Base-by-base conservation (phyloP, 2,888 invertebrate species). In the Cetonia aurata region DNA sequence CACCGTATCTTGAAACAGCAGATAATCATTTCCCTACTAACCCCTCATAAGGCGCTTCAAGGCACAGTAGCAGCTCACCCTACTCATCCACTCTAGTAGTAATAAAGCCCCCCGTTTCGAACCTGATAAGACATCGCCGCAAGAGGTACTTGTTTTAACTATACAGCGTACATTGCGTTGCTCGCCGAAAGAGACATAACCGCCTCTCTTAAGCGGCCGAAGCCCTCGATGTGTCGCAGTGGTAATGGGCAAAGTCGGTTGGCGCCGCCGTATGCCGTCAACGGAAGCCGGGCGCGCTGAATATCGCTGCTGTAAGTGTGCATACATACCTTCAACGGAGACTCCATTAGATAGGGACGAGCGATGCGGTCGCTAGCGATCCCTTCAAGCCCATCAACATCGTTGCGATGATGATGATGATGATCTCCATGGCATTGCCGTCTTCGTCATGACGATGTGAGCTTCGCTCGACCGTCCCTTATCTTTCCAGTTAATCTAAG, bases 51-150 rank as follows among this genome's bases (percentile, higher is more conserved):
- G 37, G 10, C 10, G 10, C 37, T 4, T 37, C 10, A 8, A 37
- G 37, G 9, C 8, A 8, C 37, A 37, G 37, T 37, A 37, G 37
- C 37, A 37, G 37, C 10, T 37, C 48, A 17, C 17, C 48, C 48
- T 15, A 48, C 17, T 13, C 17, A 17, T 48, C 13, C 48, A 17
- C 48, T 48, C 13, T 6, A 6, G n/a, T 9, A 4, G 48, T 17
- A 48, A 48, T 48, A 48, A 48, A 17, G 13, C 48, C 48, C n/a
- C 6, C 48, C 48, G 13, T 48, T n/a, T n/a, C 12, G 6, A 48
- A 17, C 48, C 37, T 10, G 48, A 48, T 48, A 48, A 48, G 48
- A 12, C 48, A 8, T 37, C 37, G 48, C 48, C 48, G 44, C 44
- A 44, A 44, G 44, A 44, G 12, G 6, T 44, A 44, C 13, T n/a